Evolutionary conservation across 2,113 vertebrate species (phyloP).

Genomic region (Pogona vitticeps): DNA sequence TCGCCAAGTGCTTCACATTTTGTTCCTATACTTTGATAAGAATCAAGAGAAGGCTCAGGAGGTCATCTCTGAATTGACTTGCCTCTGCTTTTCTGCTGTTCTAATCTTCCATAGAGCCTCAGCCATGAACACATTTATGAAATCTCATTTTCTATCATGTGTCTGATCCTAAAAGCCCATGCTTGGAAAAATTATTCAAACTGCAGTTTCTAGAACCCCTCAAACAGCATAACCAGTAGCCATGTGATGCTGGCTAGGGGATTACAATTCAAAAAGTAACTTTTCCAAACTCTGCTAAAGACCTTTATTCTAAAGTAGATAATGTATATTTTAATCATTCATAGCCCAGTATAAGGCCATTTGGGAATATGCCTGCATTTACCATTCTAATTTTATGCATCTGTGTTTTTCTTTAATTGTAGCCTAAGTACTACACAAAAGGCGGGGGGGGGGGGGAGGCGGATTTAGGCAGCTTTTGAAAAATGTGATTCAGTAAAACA

Average conservation of each 20-base stretch:
- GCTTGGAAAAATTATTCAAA: too few species aligned
- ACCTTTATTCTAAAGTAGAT: neutral
- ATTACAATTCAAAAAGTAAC: too few species aligned
- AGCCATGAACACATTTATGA: neutral
- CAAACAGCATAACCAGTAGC: too few species aligned
- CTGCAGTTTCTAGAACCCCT: too few species aligned
- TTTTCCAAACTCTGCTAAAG: neutral
- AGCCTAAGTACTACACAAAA: neutral
- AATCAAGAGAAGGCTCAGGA: neutral
- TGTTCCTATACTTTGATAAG: slow-evolving; percentile 70
- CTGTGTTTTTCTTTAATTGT: neutral
- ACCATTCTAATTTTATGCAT: neutral
- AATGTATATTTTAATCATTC: neutral
- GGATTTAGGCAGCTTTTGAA: neutral
- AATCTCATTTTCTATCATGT: neutral
- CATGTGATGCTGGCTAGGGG: too few species aligned
- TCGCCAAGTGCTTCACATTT: slow-evolving; percentile 19
- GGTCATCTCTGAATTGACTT: slow-evolving; percentile 63
- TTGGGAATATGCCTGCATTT: neutral
- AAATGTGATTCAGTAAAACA: neutral
- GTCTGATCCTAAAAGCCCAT: neutral
- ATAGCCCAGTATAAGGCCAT: neutral
- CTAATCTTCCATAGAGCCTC: neutral
- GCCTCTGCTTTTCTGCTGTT: slow-evolving; percentile 10
- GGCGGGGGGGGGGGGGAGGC: too few species aligned